Evolutionary conservation across 2,113 vertebrate genomes (phyloP), one percentile per base, ranked within the genome.

Genomic region (Bufo gargarizans): DNA sequence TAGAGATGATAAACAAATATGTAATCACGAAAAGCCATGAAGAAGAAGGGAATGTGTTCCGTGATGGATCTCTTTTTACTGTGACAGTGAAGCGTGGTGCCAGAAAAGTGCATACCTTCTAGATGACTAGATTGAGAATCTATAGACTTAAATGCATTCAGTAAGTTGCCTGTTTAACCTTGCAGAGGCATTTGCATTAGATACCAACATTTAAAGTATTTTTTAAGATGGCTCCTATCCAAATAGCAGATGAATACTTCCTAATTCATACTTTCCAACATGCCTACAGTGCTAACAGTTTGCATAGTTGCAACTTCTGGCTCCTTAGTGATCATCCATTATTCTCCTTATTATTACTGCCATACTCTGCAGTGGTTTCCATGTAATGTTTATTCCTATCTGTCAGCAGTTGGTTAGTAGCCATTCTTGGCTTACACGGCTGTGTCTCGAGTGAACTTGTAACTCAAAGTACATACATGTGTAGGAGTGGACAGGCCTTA

Each of bases 1-100:
- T 6, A 45, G 45, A 82, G 65, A 63, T 59, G 65, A 67, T 86
- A 86, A 86, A 79, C 85, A 87, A 87, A 71, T 87, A 78, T 86
- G 47, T 67, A 87, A 13, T 58, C 49, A 71, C 17, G 61, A 76
- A 63, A 11, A 59, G 17, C 16, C 63, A 82, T n/a, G 78, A 53
- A 76, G 61, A 83, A 58, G 79, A 77, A 77, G 56, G 83, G 79
- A 50, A 88, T 74, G 86, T 82, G 67, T 82, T 88, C 55, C 14
- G 53, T 74, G 86, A 88, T 72, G 67, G 65, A 74, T 88, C 17
- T 53, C 55, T 88, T 69, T 61, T 78, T 77, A 77, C 77, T 61
- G 78, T 13, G 22, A 81, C 63, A 82, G 80, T 43, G 67, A 65
- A 61, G 61, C 16, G 61, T 83, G 20, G 61, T 83, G 45, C 65